phyloP scores from a whole-genome alignment of 2,113 vertebrate genomes.

The Lophura nycthemera region DNA sequence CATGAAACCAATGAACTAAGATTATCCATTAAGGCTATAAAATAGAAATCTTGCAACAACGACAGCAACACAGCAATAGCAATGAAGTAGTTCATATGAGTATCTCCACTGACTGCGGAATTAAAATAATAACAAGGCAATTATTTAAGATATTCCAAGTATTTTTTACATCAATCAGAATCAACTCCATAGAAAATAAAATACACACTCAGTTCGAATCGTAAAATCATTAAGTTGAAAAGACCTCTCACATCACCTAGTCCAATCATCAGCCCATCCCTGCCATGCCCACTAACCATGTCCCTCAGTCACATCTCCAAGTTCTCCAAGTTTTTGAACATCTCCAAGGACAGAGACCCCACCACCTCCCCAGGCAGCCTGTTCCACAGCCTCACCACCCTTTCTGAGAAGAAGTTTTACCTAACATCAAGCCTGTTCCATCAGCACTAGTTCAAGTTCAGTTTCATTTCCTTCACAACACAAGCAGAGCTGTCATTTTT shows the following conservation, averaged over 20 bases:
- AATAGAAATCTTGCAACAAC: neutral
- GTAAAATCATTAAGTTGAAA: no score
- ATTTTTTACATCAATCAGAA: neutral
- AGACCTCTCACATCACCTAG: no score
- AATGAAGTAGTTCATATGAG: fast-evolving
- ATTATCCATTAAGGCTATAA: neutral
- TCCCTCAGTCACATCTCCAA: no score
- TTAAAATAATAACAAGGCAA: neutral
- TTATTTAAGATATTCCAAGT: neutral
- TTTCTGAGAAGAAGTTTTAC: no score
- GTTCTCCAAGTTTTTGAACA: no score
- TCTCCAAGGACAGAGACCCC: no score
- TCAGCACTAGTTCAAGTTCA: neutral
- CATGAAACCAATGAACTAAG: neutral
- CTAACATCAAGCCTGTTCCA: neutral
- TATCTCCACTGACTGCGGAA: neutral
- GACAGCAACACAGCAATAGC: neutral
- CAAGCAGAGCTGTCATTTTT: neutral
- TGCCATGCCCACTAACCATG: no score
- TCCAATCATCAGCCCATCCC: no score
- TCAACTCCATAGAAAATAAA: neutral
- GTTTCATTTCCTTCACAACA: neutral
- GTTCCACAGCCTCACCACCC: no score
- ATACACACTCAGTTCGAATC: neutral
- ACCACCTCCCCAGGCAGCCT: no score